Conservation (phyloP, 1,140 invertebrate genomes). For the Tyrophagus putrescentiae region DNA sequence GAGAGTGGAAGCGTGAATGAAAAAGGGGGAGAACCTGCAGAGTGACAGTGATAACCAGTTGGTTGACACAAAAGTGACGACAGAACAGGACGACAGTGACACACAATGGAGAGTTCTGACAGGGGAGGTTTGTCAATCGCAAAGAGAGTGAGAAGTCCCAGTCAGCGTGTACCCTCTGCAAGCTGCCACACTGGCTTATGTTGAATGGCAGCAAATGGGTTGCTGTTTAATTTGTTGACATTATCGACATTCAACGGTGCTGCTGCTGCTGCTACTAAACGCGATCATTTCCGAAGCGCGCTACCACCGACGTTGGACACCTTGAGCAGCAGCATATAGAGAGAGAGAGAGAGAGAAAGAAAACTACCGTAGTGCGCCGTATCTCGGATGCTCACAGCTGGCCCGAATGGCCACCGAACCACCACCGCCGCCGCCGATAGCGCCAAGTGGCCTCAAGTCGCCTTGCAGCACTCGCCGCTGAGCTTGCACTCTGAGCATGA, state of each 20-base stretch:
- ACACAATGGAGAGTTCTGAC: no score
- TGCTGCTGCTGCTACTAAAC: background rate
- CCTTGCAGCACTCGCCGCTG: no score
- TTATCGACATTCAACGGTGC: background rate
- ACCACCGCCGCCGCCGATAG: background rate
- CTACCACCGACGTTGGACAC: slow-evolving; percentile 7
- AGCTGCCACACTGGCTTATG: no score
- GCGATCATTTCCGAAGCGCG: background rate
- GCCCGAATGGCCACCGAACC: background rate
- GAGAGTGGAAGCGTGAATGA: background rate
- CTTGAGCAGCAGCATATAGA: slow-evolving; percentile 7
- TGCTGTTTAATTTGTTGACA: slow-evolving; percentile 11
- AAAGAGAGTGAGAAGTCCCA: no score
- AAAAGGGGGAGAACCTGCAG: no score
- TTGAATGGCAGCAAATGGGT: background rate
- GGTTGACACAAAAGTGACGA: no score
- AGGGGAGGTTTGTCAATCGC: no score
- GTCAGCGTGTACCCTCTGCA: no score
- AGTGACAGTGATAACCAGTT: no score
- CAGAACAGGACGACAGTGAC: no score
- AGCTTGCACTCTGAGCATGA: background rate
- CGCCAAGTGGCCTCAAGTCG: background rate
- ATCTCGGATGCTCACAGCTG: slow-evolving; percentile 1
- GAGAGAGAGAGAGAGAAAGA: no score
- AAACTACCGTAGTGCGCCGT: background rate